Evolutionary conservation across 2,888 invertebrate genomes (phyloP), one percentile per base, ranked within the genome.

Genomic region (Agrotis clavis): DNA sequence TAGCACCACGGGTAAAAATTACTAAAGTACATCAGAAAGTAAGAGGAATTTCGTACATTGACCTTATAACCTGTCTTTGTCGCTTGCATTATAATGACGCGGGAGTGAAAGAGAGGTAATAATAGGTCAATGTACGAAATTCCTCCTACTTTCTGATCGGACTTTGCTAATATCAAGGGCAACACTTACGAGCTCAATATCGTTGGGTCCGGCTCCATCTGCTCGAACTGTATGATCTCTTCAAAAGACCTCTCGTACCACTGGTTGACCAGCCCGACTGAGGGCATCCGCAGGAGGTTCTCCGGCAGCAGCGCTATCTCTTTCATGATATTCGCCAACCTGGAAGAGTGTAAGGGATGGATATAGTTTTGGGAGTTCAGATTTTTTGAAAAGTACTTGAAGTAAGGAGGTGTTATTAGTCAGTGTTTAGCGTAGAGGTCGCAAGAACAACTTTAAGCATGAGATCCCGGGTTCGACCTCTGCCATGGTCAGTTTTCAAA

Each of bases 251-350:
- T 97, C 89, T 98, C 98, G 95, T 99, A 99, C 98, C 99, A 99
- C 88, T 98, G 98, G 94, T 99, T 98, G 63, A 99, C 99, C 82
- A 99, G 97, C 21, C 98, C 97, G 16, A 99, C 99, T 3, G 99
- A 99, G 1, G 99, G 99, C 98, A 99, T 99, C 71, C 97, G 97
- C 9, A 99, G 97, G 50, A 99, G 97, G 90, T 98, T 98, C 83
- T 99, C 99, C 0, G 99, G 99, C 11, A 99, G 96, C 53, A 99
- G 96, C 64, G 99, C 98, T 92, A 99, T 99, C 96, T 99, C 99
- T 93, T 99, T 99, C 99, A 99, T 99, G 89, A 99, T 99, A 93
- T 99, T 99, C 66, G 99, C 99, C 90, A 99, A 95, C 74, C 96
- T 96, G 92, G 5, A 88, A 84, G 51, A 57, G 16, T 82, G 74